Conservation (phyloP, 2,888 invertebrate genomes). For the Euzetes globulus region DNA sequence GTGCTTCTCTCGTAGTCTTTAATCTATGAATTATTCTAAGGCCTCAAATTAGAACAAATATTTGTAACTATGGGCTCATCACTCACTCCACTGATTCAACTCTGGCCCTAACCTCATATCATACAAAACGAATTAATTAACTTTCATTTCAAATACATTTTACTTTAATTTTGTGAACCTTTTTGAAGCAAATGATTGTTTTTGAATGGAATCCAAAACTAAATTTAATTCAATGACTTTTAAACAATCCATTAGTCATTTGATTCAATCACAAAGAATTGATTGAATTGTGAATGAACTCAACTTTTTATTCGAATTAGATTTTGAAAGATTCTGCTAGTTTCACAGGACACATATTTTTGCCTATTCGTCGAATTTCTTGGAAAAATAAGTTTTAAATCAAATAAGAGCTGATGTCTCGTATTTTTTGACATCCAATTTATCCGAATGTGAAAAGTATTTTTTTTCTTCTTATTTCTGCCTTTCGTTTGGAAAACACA, state of each 20-base stretch:
- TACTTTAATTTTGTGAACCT: background rate
- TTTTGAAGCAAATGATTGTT: no score
- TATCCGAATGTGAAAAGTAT: background rate
- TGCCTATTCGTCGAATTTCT: background rate
- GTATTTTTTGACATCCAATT: background rate
- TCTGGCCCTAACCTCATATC: no score
- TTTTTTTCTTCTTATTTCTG: background rate
- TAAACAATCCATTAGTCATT: no score
- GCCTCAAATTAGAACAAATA: conserved; percentile 8
- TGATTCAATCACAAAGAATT: no score
- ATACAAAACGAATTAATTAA: no score
- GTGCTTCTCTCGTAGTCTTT: background rate
- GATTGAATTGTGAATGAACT: no score
- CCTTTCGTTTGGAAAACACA: background rate
- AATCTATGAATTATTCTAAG: conserved; percentile 4
- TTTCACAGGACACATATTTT: no score
- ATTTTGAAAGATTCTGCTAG: no score
- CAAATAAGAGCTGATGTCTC: background rate
- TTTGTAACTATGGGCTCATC: background rate
- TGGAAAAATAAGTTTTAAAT: background rate
- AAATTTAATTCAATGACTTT: no score
- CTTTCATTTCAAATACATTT: background rate
- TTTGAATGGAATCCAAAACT: no score
- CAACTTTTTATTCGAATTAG: no score
- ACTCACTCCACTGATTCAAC: no score